These are phyloP conservation scores for Eumeta japonica DNA, from an alignment of 1,140 invertebrate genomes.

Conservation along the genomic window DNA sequence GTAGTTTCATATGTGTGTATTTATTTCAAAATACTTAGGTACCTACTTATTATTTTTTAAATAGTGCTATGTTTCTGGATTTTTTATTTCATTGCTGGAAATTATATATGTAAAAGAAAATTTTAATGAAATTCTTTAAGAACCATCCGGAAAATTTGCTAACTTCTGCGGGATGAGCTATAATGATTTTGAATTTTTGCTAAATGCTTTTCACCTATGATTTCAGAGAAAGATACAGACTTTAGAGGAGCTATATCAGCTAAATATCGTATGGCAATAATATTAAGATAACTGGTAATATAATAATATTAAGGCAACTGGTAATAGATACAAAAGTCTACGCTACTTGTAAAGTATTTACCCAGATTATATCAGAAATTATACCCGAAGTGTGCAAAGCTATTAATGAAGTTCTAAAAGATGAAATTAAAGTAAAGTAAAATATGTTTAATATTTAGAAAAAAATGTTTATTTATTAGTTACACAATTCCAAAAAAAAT, in stretches of 20 bases:
- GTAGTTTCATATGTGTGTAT: too few relatives aligned
- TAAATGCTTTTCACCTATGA: neutral
- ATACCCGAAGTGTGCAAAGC: neutral
- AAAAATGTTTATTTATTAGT: too few relatives aligned
- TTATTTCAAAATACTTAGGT: too few relatives aligned
- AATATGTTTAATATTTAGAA: too few relatives aligned
- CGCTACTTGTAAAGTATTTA: neutral
- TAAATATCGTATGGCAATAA: neutral
- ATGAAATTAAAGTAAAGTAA: neutral
- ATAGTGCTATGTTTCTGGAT: too few relatives aligned
- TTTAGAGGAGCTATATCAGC: conserved; percentile 1
- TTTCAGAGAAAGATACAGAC: neutral
- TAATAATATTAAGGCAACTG: neutral
- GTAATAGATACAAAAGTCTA: conserved; percentile 1
- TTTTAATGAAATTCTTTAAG: too few relatives aligned
- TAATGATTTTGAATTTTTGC: neutral
- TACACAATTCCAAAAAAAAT: too few relatives aligned
- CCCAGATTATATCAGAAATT: neutral
- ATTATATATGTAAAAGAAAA: too few relatives aligned
- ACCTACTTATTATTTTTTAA: too few relatives aligned
- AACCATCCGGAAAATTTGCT: neutral
- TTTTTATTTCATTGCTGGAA: too few relatives aligned
- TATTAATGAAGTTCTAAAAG: conserved; percentile 1
- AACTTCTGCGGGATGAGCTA: neutral
- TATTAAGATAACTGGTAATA: neutral